Evolutionary conservation across 2,888 invertebrate genomes (phyloP).

Genomic region (Melitaea athalia): DNA sequence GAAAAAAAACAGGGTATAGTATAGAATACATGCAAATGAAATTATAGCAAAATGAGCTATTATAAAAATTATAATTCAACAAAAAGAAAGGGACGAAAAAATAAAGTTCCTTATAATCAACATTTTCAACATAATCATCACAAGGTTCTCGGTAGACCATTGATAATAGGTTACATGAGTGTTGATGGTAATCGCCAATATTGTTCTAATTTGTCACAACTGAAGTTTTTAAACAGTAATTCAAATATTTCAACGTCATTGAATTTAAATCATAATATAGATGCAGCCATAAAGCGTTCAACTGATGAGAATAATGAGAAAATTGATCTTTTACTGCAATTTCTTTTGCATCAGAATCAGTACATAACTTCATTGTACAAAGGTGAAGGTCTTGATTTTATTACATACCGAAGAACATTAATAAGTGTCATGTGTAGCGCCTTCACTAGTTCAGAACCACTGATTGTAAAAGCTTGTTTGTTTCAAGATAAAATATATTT

Average conservation of each 20-base stretch:
- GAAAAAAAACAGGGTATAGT: too few relatives aligned
- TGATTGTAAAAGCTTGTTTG: slow-evolving; percentile 44
- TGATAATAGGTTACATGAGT: slow-evolving; percentile 50
- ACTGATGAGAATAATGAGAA: slow-evolving; percentile 50
- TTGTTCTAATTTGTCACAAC: slow-evolving; percentile 46
- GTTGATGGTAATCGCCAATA: slow-evolving; percentile 49
- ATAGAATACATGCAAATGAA: background rate
- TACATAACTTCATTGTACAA: slow-evolving; percentile 32
- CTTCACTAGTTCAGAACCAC: slow-evolving; percentile 39
- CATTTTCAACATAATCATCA: background rate
- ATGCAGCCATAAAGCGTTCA: slow-evolving; percentile 48
- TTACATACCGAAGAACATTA: slow-evolving; percentile 51
- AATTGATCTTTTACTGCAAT: slow-evolving; percentile 48
- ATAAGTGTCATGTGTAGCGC: slow-evolving; percentile 50
- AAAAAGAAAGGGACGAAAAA: background rate
- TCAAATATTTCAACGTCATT: slow-evolving; percentile 38
- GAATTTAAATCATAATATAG: slow-evolving; percentile 49
- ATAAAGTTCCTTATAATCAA: background rate
- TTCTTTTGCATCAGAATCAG: slow-evolving; percentile 42
- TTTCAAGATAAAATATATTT: slow-evolving; percentile 51
- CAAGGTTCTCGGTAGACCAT: slow-evolving; percentile 29
- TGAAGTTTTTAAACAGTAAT: slow-evolving; percentile 47
- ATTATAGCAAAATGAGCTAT: background rate
- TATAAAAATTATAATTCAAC: background rate
- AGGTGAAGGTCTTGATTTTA: slow-evolving; percentile 39